These are phyloP conservation scores for Hydrolagus affinis DNA, from an alignment of 2,113 vertebrate species.

Conservation along the genomic window DNA sequence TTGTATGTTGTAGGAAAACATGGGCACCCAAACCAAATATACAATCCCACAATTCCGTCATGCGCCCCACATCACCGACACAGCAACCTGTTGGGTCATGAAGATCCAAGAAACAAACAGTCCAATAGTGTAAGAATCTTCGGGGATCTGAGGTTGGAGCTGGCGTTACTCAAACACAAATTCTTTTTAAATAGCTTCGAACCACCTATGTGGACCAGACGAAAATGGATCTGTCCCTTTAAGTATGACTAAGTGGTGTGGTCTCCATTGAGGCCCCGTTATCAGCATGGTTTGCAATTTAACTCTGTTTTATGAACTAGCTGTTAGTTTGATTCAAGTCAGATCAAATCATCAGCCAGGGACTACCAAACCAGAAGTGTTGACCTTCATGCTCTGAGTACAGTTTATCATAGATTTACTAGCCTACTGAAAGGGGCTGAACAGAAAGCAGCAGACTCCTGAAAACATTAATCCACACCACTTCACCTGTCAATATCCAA, in stretches of 20 bases:
- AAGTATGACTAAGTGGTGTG: slow-evolving; percentile 15
- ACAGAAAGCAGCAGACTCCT: slow-evolving; percentile 17
- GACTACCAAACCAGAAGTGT: slow-evolving; percentile 32
- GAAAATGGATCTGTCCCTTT: not conserved
- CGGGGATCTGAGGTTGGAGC: no score
- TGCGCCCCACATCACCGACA: no score
- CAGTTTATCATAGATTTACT: slow-evolving; percentile 32
- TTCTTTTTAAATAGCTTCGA: not conserved
- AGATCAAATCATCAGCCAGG: slow-evolving; percentile 33
- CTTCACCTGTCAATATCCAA: slow-evolving; percentile 25
- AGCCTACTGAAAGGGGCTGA: slow-evolving; percentile 24
- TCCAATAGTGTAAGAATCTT: not conserved
- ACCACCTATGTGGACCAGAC: not conserved
- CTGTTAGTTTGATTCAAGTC: slow-evolving; percentile 33
- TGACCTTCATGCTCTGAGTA: slow-evolving; percentile 31
- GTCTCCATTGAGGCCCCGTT: not conserved
- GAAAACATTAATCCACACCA: slow-evolving; percentile 29
- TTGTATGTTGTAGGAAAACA: no score
- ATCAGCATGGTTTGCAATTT: slow-evolving; percentile 28
- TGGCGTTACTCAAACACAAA: not conserved
- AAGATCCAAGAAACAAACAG: no score
- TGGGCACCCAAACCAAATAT: not conserved
- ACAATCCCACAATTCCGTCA: not conserved
- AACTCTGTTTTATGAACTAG: slow-evolving; percentile 31
- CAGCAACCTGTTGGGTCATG: no score